Base-by-base conservation (phyloP, 2,797 vertebrate species). In the Myiotriccus ornatus region DNA sequence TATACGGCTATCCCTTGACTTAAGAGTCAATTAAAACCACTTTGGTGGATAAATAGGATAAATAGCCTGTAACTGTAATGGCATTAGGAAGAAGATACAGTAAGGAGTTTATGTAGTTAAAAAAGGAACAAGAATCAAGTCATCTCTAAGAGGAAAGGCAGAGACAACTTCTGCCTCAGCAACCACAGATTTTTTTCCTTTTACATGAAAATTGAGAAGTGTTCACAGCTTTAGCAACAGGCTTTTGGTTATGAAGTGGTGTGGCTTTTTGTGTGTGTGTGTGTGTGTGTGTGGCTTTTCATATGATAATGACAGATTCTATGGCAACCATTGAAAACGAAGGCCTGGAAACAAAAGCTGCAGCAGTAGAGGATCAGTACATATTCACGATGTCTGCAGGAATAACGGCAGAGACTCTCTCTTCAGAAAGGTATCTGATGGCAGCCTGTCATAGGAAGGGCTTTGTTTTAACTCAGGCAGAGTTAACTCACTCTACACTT, bases 281-380 rank as follows among this genome's bases (percentile, higher is more conserved):
- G 46, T 47, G 25, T 35, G 68, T 95, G 94, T 97, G 89, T 65
- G 90, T 59, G 96, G 68, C 97, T 97, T 98, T 98, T 98, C 98
- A 98, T 98, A 98, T 98, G 98, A 95, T 98, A 98, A 98, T 98
- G 87, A 4, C 73, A 60, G 97, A 95, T 97, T 97, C 98, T 98
- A 98, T 98, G 98, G 98, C 97, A 98, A 98, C 98, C 97, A 97
- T 96, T 98, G 98, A 98, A 97, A 97, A 97, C 55, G 92, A 91
- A 96, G 91, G 88, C 39, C 85, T 94, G 92, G 96, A 97, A 97
- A 98, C 98, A 98, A 98, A 98, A 97, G 97, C 97, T 93, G 87
- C 84, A 80, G 93, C 96, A 77, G 91, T 71, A 97, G 97, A 97
- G 97, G 97, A 97, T 97, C 97, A 94, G 97, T 35, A 35, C 96